Percentiles rank a stretch among this genome's conserved stretches.
Conservation (phyloP, 2,797 vertebrate species). For the Chrysocyon brachyurus region DNA sequence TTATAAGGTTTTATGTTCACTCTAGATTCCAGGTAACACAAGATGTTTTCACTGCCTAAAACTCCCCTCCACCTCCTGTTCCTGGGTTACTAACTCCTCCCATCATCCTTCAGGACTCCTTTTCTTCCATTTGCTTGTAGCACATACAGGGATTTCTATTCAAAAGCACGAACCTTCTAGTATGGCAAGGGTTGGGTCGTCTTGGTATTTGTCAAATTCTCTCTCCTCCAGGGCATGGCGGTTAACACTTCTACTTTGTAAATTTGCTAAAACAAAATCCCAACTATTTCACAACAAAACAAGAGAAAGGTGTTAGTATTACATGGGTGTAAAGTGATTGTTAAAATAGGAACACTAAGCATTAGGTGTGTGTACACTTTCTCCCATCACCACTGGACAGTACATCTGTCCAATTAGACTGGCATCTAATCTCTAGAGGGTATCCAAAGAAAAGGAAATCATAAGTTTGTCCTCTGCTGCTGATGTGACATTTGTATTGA, state of each 20-base stretch:
- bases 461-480: not conserved
- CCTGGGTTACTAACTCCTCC: not conserved
- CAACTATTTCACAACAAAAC: not conserved
- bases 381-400: not conserved
- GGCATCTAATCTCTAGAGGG: not conserved
- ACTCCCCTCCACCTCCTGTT: not conserved
- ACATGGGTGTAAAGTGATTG: not conserved
- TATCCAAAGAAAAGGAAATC: not conserved
- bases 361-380: not conserved
- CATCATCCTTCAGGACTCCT: not conserved
- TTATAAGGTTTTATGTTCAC: not conserved
- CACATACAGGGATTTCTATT: not conserved
- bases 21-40: not conserved
- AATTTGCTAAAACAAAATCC: slow-evolving; percentile 26
- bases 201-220: not conserved
- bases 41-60: not conserved
- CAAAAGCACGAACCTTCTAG: not conserved
- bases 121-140: not conserved
- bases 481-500: not conserved
- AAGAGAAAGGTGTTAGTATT: not conserved
- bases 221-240: not conserved
- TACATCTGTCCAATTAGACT: not conserved
- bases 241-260: not conserved
- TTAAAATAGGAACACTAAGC: not conserved
- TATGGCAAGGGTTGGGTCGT: not conserved